These are phyloP conservation scores for Ruditapes philippinarum DNA, from an alignment of 1,140 invertebrate genomes.

Conservation along the genomic window DNA sequence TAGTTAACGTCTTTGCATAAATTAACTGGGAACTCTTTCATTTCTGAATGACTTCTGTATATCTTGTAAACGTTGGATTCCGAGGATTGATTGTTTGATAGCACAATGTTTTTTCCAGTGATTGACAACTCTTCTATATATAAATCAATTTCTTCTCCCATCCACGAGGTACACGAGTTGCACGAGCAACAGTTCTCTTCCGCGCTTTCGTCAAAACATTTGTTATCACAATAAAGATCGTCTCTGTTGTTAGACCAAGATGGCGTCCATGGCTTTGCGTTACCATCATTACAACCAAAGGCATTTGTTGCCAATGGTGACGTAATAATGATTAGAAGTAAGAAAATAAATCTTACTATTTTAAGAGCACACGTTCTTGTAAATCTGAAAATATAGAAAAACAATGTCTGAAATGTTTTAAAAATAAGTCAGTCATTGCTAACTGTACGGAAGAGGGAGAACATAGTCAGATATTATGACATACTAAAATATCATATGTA, in stretches of 20 bases:
- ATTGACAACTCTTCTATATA: not conserved
- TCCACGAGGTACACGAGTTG: not conserved
- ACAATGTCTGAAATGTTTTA: too few relatives aligned
- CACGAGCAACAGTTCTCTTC: not conserved
- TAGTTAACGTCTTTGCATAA: constrained; percentile 26
- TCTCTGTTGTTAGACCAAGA: not conserved
- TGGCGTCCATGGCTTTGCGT: not conserved
- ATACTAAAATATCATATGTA: too few relatives aligned
- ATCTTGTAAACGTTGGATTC: constrained; percentile 28
- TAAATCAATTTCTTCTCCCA: not conserved
- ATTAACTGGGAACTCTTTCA: constrained; percentile 50
- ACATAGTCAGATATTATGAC: too few relatives aligned
- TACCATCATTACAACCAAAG: not conserved
- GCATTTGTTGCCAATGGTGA: too few relatives aligned
- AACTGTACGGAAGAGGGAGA: too few relatives aligned
- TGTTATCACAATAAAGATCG: not conserved
- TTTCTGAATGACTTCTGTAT: not conserved
- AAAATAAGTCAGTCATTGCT: too few relatives aligned
- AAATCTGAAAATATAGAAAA: too few relatives aligned
- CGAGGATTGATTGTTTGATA: not conserved
- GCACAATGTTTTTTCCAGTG: not conserved
- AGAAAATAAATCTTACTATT: too few relatives aligned
- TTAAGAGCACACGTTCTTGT: too few relatives aligned
- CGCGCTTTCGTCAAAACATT: not conserved
- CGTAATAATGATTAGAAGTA: not conserved